Evolutionary conservation across 2,113 vertebrate genomes (phyloP).

Genomic region (Clarias macrocephalus): DNA sequence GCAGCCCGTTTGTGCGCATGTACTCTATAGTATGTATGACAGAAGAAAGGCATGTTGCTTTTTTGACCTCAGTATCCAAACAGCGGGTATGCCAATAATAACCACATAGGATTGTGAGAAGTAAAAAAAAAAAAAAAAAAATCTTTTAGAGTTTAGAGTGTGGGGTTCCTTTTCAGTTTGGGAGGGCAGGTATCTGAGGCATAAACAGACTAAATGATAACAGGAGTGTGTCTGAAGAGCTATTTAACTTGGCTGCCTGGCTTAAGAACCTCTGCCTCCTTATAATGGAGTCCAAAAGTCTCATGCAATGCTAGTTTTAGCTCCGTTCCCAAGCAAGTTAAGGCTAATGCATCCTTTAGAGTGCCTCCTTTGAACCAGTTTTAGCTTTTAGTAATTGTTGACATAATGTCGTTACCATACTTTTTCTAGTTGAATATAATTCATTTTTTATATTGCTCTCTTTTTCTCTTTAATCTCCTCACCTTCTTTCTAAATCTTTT

Average conservation of each 20-base stretch:
- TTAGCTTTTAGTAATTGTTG: constrained; percentile 29
- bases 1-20: neutral
- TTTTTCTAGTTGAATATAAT: constrained; percentile 3
- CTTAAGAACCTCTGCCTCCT: constrained; percentile 20
- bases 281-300: neutral
- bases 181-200: constrained; percentile 5
- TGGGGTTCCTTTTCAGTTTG: neutral
- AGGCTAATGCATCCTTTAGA: constrained; percentile 1
- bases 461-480: constrained; percentile 56
- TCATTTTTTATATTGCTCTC: constrained; percentile 26
- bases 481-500: constrained; percentile 39
- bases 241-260: constrained; percentile 44
- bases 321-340: constrained; percentile 6
- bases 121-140: constrained; percentile 2
- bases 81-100: constrained; percentile 17
- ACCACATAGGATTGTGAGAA: neutral
- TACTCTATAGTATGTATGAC: neutral
- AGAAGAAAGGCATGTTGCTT: neutral
- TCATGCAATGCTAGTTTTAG: constrained; percentile 40
- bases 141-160: constrained; percentile 5
- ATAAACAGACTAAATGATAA: constrained; percentile 16
- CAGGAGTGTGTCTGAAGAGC: constrained; percentile 6
- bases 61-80: constrained; percentile 7
- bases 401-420: neutral
- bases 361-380: neutral